Evolutionary conservation across 2,113 vertebrate genomes (phyloP), one percentile per base, ranked within the genome.

Genomic region (Tapirus terrestris): DNA sequence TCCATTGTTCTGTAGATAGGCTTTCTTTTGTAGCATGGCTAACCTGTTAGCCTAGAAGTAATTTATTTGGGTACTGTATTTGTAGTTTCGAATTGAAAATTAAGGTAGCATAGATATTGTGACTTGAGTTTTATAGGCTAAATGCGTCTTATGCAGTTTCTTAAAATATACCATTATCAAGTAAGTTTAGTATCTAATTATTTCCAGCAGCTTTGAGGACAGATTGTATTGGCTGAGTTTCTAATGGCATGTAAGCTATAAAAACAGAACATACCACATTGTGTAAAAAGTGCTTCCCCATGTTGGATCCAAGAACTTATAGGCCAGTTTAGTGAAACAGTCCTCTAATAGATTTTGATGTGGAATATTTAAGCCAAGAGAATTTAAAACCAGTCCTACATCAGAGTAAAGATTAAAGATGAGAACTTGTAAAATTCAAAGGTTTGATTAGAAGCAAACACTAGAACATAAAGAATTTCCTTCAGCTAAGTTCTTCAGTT

Each of bases 61-160:
- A 73, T 90, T 97, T 93, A 77, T 81, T 85, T 88, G 80, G 60
- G 10, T 20, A 79, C n/a, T 84, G 3, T 86, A 27, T 92, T 85
- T 96, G 73, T 73, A 68, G 70, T 79, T 95, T 91, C 12, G 2
- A 88, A 33, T 65, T 84, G 89, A 84, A 94, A 93, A 76, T 81
- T 90, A 81, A 94, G 39, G 18, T 82, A 84, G 29, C 8, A n/a
- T 91, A 92, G 90, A 3, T 45, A 68, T 77, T 48, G 14, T 85
- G 31, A 33, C 53, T 82, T 90, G 58, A 58, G 5, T 94, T 93
- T 83, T 93, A 68, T 75, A 92, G 29, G 61, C 45, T 70, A 84
- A 94, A 65, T 83, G 61, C 1, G 61, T 31, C 16, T 73, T 48
- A 67, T 8, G 43, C 8, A 84, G 27, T 95, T 92, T 94, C n/a